Evolutionary conservation across 1,140 invertebrate genomes (phyloP).

Genomic region (Pseudomyrmex cubaensis): DNA sequence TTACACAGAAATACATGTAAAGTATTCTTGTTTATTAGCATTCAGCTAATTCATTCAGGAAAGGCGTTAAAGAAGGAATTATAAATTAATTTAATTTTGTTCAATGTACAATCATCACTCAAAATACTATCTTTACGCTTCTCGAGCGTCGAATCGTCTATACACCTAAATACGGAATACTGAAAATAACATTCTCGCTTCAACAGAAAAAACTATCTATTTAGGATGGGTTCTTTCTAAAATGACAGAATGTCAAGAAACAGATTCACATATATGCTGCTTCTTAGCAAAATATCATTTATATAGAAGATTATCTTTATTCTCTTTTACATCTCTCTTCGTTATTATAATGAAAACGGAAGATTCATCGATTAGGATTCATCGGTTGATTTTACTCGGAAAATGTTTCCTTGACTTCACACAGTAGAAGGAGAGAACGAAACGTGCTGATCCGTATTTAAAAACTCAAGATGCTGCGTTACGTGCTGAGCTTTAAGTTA

Average conservation of each 20-base stretch:
- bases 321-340: constrained; percentile 5
- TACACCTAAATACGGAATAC: constrained; percentile 38
- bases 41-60: neutral
- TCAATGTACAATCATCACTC: neutral
- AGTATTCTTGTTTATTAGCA: no score
- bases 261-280: neutral
- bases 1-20: no score
- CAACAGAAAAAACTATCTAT: constrained; percentile 13
- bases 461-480: constrained; percentile 43
- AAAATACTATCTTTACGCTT: constrained; percentile 18
- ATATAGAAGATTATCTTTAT: constrained; percentile 35
- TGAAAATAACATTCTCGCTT: constrained; percentile 20
- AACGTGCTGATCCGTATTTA: constrained; percentile 11
- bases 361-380: neutral
- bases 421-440: constrained; percentile 24
- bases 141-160: neutral
- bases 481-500: constrained; percentile 28
- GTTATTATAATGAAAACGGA: constrained; percentile 18
- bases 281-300: neutral
- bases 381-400: neutral
- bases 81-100: neutral
- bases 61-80: neutral
- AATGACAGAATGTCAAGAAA: neutral
- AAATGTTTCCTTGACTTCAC: neutral
- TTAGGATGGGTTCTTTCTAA: constrained; percentile 12